Evolutionary conservation across 2,797 vertebrate genomes (phyloP).

Genomic region (Tangara arthus): DNA sequence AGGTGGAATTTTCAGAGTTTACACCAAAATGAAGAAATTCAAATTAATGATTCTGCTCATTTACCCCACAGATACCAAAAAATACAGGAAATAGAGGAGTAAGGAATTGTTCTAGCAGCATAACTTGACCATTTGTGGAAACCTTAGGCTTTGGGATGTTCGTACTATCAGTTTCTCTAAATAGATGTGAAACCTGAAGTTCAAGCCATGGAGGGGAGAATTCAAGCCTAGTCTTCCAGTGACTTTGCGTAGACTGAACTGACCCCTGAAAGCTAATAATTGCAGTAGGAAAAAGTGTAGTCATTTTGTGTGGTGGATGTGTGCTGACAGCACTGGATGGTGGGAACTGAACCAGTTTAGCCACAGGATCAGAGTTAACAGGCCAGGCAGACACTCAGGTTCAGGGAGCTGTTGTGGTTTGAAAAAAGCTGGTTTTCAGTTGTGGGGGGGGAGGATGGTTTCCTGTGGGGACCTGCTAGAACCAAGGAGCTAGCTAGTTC

Average conservation of each 20-base stretch:
- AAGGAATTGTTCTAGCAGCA: not conserved
- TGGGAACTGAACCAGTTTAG: not conserved
- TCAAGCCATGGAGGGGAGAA: not conserved
- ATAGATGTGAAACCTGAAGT: not conserved
- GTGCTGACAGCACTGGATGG: not conserved
- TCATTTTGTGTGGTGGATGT: not conserved
- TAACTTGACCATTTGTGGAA: not conserved
- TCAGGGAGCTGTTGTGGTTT: not conserved
- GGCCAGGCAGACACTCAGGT: not conserved
- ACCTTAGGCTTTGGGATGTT: not conserved
- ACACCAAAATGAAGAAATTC: not conserved
- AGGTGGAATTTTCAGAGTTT: not conserved
- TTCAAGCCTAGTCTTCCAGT: not conserved
- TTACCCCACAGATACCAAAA: not conserved
- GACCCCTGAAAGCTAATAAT: not conserved
- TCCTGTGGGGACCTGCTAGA: not conserved
- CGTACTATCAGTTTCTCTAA: not conserved
- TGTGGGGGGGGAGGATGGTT: not conserved
- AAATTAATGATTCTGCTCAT: fast-evolving
- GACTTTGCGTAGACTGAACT: not conserved
- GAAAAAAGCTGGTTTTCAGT: not conserved
- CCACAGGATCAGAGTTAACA: not conserved
- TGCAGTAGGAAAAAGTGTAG: not conserved
- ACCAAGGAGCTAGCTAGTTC: not conserved
- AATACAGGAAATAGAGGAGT: not conserved